Base-by-base conservation (phyloP, 35 echinoderm and acorn worm genomes). In the Apostichopus parvimensis region DNA sequence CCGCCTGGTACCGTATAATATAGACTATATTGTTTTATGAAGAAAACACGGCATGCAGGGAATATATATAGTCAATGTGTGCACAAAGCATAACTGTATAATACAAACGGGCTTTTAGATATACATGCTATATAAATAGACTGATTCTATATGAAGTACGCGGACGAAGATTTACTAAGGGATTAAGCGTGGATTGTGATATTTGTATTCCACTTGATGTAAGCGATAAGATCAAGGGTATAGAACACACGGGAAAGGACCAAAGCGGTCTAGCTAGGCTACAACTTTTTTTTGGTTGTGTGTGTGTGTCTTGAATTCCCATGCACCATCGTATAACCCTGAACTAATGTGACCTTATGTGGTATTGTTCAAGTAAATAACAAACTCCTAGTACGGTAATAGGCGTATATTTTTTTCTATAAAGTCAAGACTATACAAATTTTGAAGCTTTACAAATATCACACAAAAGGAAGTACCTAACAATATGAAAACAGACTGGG, bases 291-390 rank as follows among this genome's bases (percentile, higher is more conserved):
- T 25, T 25, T 25, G n/a, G n/a, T 25, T 25, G 24, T 25, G 34
- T 45, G 34, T 45, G 34, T 61, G 7, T 61, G 58, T 61, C 58
- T 12, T 12, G 0, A 61, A 61, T 9, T 8, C 58, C 8, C 11
- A 61, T 61, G 58, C 12, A 61, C 58, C 8, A 8, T 12, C 7
- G 14, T n/a, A 22, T 18, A 75, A 75, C 71, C 71, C 71, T 75
- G 71, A 75, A 75, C 71, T 75, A 75, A 75, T 75, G 71, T 75
- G 71, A 75, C 71, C 71, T 75, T 75, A 18, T 75, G 71, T 75
- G 20, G 71, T 75, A 22, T 75, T 75, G 20, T 75, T 75, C 71
- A 75, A 20, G 71, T 22, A 75, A 75, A 75, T 75, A 75, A 13
- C 15, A 12, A 61, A 20, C 6, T n/a, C 71, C 71, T 18, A 18